phyloP scores from a whole-genome alignment of 2,888 invertebrate species.

The Plagodis dolabraria region DNA sequence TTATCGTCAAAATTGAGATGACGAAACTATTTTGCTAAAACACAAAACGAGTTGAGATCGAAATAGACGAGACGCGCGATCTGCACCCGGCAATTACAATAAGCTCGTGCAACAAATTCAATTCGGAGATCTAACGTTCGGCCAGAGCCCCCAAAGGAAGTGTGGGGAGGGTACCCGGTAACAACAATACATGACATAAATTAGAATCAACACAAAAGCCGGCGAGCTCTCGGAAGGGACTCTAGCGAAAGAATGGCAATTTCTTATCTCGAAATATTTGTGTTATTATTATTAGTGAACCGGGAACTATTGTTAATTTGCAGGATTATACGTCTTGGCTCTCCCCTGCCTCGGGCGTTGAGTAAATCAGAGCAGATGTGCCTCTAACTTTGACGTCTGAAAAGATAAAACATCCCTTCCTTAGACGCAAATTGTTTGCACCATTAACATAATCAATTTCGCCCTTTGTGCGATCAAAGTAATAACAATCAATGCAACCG shows the following conservation, averaged over 20 bases:
- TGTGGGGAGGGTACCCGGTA: conserved; percentile 76
- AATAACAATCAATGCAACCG: conserved; percentile 58
- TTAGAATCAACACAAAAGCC: conserved; percentile 82
- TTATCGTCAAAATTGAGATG: conserved; percentile 36
- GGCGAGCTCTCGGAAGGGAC: conserved; percentile 79
- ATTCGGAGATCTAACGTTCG: conserved; percentile 63
- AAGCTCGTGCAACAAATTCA: conserved; percentile 76
- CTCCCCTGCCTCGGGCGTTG: conserved; percentile 49
- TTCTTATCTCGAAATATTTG: conserved; percentile 76
- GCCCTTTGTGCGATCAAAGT: conserved; percentile 49
- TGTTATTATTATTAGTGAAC: conserved; percentile 77
- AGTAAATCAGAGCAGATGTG: conserved; percentile 80
- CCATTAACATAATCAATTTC: conserved; percentile 65
- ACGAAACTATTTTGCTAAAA: conserved; percentile 31
- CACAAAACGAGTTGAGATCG: conserved; percentile 40
- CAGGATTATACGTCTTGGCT: conserved; percentile 63
- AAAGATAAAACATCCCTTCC: conserved; percentile 64
- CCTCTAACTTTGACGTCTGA: conserved; percentile 54
- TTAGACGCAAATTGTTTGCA: conserved; percentile 50
- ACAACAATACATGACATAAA: conserved; percentile 83
- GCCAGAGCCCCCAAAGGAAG: conserved; percentile 75
- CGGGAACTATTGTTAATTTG: conserved; percentile 72
- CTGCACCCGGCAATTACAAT: conserved; percentile 68
- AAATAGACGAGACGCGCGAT: conserved; percentile 39
- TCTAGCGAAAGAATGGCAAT: conserved; percentile 80